A percentile compares a stretch with the other conserved stretches of the same genome.
Conservation (phyloP, 2,797 vertebrate species). For the Merluccius polli region DNA sequence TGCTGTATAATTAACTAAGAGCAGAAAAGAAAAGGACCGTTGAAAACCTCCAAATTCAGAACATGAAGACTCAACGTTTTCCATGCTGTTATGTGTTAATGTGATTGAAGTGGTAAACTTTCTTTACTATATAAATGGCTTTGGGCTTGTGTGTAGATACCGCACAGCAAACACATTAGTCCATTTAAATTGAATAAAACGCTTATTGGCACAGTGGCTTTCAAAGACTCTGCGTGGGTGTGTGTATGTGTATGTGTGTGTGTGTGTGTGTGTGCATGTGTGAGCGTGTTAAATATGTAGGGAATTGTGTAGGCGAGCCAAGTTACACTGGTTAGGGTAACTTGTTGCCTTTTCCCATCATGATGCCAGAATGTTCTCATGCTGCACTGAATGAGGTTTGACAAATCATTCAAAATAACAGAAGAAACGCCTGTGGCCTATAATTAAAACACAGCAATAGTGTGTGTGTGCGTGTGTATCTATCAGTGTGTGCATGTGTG, state of each 20-base stretch:
- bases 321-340: slow-evolving; percentile 39
- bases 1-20: too few species aligned
- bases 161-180: background rate
- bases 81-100: too few species aligned
- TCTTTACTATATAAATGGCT: slow-evolving; percentile 23
- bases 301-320: slow-evolving; percentile 26
- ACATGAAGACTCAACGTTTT: too few species aligned
- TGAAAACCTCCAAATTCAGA: too few species aligned
- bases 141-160: background rate
- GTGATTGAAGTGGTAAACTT: background rate
- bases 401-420: slow-evolving; percentile 42
- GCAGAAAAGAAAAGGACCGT: too few species aligned
- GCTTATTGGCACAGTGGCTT: background rate
- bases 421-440: slow-evolving; percentile 24
- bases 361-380: slow-evolving; percentile 40
- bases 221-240: slow-evolving; percentile 6
- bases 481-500: background rate
- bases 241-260: slow-evolving; percentile 24
- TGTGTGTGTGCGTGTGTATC: slow-evolving; percentile 14
- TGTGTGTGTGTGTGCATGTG: slow-evolving; percentile 24
- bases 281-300: slow-evolving; percentile 12
- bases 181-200: background rate
- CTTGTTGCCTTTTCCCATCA: slow-evolving; percentile 51
- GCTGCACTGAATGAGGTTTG: slow-evolving; percentile 37
- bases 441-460: slow-evolving; percentile 22